Conservation (phyloP, 2,113 vertebrate genomes). For the Macroglossus sobrinus region DNA sequence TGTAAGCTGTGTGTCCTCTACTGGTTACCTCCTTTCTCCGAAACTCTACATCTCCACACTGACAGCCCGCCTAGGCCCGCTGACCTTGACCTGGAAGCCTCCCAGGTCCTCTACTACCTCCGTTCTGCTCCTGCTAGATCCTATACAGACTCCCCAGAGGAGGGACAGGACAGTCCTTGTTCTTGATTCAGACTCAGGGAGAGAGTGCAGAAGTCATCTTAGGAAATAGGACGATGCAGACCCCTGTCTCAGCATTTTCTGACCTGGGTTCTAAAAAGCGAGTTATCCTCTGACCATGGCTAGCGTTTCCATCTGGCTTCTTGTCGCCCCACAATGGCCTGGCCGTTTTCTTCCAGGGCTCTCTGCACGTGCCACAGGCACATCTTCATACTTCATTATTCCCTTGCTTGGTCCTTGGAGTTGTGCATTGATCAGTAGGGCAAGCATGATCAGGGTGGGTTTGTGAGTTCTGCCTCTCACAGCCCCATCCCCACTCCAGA, state of each 20-base stretch:
- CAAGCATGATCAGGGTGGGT: fast-evolving
- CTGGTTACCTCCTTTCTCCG: not conserved
- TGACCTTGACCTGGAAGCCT: not conserved
- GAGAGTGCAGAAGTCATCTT: not conserved
- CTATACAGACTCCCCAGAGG: not conserved
- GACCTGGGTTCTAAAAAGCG: not conserved
- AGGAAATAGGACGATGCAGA: not conserved
- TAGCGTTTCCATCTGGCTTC: not conserved
- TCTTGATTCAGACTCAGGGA: not conserved
- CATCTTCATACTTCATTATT: not conserved
- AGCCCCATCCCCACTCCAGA: not conserved
- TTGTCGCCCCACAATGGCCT: fast-evolving
- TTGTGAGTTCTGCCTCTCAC: not conserved
- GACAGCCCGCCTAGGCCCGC: not conserved
- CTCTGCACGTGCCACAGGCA: not conserved
- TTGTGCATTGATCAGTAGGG: no score
- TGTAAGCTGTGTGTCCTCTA: not conserved
- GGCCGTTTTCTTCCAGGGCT: not conserved
- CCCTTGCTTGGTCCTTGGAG: not conserved
- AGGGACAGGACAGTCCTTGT: not conserved
- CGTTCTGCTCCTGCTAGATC: not conserved
- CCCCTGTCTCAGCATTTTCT: not conserved
- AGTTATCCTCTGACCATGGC: no score
- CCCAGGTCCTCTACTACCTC: not conserved
- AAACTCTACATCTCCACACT: not conserved